phyloP scores from a whole-genome alignment of 1,140 invertebrate genomes.

The Macrocentrus cingulum region DNA sequence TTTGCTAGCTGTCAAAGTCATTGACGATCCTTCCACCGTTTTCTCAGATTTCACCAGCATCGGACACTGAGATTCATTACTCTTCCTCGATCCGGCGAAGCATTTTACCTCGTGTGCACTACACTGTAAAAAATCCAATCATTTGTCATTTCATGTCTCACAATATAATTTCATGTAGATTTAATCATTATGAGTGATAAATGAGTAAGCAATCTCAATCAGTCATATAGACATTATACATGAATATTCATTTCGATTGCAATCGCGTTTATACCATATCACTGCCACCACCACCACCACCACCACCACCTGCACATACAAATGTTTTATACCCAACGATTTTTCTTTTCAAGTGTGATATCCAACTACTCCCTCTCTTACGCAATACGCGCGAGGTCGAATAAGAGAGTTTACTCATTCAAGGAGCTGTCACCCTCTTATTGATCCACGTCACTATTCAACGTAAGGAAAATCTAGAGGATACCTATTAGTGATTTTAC shows the following conservation, averaged over 20 bases:
- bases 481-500: neutral
- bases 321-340: too few species aligned
- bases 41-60: conserved; percentile 62
- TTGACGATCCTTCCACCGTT: conserved; percentile 34
- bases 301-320: too few species aligned
- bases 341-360: conserved; percentile 4
- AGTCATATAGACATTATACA: too few species aligned
- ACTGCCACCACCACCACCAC: too few species aligned
- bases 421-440: conserved; percentile 19
- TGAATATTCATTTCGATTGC: too few species aligned
- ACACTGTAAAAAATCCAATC: conserved; percentile 60
- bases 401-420: conserved; percentile 1
- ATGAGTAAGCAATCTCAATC: too few species aligned
- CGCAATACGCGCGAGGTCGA: conserved; percentile 1
- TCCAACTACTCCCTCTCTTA: neutral
- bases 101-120: conserved; percentile 63
- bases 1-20: conserved; percentile 34
- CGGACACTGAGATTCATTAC: conserved; percentile 74
- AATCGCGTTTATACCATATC: too few species aligned
- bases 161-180: too few species aligned
- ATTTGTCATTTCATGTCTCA: too few species aligned
- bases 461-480: neutral
- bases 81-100: conserved; percentile 65
- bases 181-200: too few species aligned
- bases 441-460: conserved; percentile 11